phyloP scores from a whole-genome alignment of 2,113 vertebrate species.

The Platysternon megacephalum region DNA sequence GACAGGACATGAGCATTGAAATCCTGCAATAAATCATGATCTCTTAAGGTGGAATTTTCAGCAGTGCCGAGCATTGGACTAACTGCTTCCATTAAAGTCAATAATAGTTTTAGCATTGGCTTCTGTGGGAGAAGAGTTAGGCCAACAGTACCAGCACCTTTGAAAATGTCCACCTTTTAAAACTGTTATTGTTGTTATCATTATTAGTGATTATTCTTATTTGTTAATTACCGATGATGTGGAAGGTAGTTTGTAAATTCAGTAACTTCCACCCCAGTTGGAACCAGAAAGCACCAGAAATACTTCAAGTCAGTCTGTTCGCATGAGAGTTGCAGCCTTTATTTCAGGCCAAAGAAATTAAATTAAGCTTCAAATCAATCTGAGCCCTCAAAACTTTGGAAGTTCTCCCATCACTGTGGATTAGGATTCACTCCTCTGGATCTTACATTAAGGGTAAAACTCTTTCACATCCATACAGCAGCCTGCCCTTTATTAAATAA shows the following conservation, averaged over 20 bases:
- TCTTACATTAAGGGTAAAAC: background rate
- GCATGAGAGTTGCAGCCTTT: background rate
- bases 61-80: background rate
- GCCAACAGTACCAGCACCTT: background rate
- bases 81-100: background rate
- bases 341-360: background rate
- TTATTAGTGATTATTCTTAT: background rate
- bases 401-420: background rate
- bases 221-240: background rate
- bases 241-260: background rate
- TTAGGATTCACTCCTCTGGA: background rate
- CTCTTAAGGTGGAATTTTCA: background rate
- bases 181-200: background rate
- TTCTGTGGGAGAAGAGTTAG: background rate
- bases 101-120: background rate
- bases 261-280: background rate
- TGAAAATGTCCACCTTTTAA: background rate
- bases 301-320: background rate
- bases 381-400: background rate
- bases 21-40: background rate
- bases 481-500: background rate
- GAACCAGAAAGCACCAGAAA: background rate
- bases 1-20: background rate
- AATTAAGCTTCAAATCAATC: background rate
- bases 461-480: background rate